Conservation (phyloP, 2,888 invertebrate genomes). For the Pollenia labialis region DNA sequence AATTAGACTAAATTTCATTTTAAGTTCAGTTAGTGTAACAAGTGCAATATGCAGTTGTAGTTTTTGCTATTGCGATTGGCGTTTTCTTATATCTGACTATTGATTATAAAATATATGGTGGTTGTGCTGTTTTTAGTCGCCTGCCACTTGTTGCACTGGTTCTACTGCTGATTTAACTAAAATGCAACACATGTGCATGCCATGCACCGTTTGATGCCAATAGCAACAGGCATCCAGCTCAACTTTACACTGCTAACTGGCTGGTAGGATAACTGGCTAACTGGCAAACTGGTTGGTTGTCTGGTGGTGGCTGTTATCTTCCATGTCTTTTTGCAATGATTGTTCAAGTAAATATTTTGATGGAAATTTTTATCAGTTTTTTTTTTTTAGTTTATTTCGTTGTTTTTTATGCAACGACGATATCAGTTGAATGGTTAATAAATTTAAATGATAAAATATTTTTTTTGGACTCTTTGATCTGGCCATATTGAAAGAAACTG, state of each 20-base stretch:
- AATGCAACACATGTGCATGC: constrained; percentile 62
- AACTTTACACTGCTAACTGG: background rate
- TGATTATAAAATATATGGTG: constrained; percentile 55
- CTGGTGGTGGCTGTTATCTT: constrained; percentile 59
- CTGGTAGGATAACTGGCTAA: background rate
- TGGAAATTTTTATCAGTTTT: constrained; percentile 67
- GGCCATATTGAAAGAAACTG: background rate
- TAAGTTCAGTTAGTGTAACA: constrained; percentile 17
- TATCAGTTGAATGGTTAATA: constrained; percentile 63
- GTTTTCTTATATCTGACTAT: constrained; percentile 32
- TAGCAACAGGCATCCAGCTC: constrained; percentile 12
- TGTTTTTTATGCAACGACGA: constrained; percentile 28
- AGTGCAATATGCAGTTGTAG: background rate
- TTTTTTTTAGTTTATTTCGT: constrained; percentile 21
- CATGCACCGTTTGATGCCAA: constrained; percentile 40
- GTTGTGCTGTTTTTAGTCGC: constrained; percentile 1
- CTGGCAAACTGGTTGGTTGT: constrained; percentile 23
- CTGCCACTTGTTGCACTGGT: constrained; percentile 73
- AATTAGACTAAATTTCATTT: constrained; percentile 33
- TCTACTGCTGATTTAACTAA: constrained; percentile 56
- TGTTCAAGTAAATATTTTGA: constrained; percentile 72
- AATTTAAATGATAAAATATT: constrained; percentile 53
- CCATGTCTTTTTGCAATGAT: constrained; percentile 54
- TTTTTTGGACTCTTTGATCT: constrained; percentile 3
- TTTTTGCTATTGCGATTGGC: background rate